Conservation (phyloP, 2,888 invertebrate genomes). For the Acronicta aceris region DNA sequence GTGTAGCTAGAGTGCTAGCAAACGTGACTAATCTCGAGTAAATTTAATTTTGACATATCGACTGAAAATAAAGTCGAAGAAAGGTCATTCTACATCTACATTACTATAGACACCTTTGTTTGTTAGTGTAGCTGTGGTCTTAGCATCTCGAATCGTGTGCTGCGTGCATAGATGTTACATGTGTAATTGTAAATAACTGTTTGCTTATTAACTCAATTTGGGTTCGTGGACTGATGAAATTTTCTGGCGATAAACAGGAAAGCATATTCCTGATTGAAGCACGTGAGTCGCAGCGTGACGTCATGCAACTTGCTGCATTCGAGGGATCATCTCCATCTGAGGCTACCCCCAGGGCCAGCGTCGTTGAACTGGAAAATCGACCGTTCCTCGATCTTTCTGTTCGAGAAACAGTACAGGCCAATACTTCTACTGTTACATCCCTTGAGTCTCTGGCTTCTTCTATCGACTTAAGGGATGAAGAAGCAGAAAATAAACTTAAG, state of each 20-base stretch:
- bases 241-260: constrained; percentile 85
- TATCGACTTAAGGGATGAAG: constrained; percentile 70
- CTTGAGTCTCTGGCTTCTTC: constrained; percentile 87
- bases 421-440: constrained; percentile 88
- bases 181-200: too few relatives aligned
- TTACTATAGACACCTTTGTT: too few relatives aligned
- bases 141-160: too few relatives aligned
- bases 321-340: constrained; percentile 60
- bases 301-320: constrained; percentile 81
- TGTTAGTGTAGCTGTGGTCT: too few relatives aligned
- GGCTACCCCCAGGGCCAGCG: constrained; percentile 16
- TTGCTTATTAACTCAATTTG: neutral
- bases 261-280: constrained; percentile 95
- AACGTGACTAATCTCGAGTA: too few relatives aligned
- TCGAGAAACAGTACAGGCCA: constrained; percentile 63
- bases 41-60: too few relatives aligned
- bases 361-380: constrained; percentile 21
- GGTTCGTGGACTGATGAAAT: constrained; percentile 3
- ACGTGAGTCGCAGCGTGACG: constrained; percentile 92
- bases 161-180: neutral
- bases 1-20: too few relatives aligned
- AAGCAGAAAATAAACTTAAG: constrained; percentile 66
- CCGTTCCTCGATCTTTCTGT: constrained; percentile 73
- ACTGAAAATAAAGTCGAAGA: too few relatives aligned
- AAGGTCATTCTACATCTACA: too few relatives aligned